Evolutionary conservation across 2,797 vertebrate species (phyloP).

Genomic region (Lepidocolaptes lacrymiger): DNA sequence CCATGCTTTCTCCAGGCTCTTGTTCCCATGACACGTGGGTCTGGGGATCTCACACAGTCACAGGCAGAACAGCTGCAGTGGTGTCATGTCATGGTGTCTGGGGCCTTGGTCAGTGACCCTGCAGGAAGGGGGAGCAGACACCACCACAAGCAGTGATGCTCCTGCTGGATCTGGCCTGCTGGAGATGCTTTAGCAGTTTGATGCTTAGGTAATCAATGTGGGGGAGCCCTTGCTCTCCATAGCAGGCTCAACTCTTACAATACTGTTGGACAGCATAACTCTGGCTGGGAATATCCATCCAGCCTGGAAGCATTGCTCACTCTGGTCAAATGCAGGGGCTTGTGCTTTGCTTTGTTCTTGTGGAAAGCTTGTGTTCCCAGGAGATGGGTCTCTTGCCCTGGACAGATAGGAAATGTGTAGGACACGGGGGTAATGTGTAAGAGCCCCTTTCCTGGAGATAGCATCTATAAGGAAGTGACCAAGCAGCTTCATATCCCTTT

Average conservation of each 20-base stretch:
- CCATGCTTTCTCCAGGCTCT: neutral
- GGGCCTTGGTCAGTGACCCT: neutral
- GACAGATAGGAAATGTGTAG: accelerated
- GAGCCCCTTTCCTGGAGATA: neutral
- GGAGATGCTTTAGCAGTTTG: neutral
- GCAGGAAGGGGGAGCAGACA: neutral
- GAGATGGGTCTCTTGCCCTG: neutral
- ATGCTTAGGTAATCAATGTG: neutral
- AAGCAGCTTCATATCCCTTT: neutral
- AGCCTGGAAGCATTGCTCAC: neutral
- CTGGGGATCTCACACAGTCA: neutral
- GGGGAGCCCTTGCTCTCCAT: neutral
- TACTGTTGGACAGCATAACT: neutral
- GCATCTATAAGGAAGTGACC: neutral
- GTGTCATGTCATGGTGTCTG: accelerated
- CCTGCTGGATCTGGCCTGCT: neutral
- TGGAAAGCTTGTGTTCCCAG: neutral
- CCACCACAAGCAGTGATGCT: neutral
- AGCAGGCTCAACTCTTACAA: neutral
- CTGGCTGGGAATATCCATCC: neutral
- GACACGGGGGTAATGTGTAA: neutral
- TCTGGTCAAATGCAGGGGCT: neutral
- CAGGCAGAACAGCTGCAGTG: neutral
- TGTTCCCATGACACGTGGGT: accelerated
- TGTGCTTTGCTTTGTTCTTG: neutral